A percentile compares a stretch with the other conserved stretches of the same genome.
Conservation (phyloP, 2,888 invertebrate species). For the Lasioglossum calceatum region DNA sequence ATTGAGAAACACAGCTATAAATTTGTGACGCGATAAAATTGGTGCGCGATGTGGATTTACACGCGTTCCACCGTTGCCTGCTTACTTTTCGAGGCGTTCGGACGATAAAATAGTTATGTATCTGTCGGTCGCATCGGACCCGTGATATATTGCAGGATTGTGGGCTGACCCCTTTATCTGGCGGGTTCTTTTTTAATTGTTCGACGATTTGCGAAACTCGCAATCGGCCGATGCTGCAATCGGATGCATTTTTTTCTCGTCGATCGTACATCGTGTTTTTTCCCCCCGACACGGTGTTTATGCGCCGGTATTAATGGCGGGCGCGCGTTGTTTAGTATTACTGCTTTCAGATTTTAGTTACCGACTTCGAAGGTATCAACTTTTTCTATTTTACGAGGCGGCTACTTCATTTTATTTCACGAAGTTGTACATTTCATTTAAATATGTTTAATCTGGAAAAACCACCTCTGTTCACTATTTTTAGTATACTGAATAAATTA, state of each 20-base stretch:
- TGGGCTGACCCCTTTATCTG: slow-evolving; percentile 22
- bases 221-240: slow-evolving; percentile 19
- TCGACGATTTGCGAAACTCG: slow-evolving; percentile 28
- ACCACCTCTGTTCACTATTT: background rate
- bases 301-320: background rate
- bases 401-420: background rate
- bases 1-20: background rate
- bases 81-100: slow-evolving; percentile 31
- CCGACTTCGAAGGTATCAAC: background rate
- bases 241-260: slow-evolving; percentile 7
- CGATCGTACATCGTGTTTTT: slow-evolving; percentile 4
- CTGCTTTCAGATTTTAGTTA: background rate
- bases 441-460: background rate
- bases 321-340: background rate
- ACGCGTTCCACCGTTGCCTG: slow-evolving; percentile 56
- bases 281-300: background rate
- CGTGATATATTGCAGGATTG: slow-evolving; percentile 30
- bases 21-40: slow-evolving; percentile 2
- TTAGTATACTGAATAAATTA: background rate
- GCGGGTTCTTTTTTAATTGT: slow-evolving; percentile 25
- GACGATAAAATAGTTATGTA: slow-evolving; percentile 24
- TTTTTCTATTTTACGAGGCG: background rate
- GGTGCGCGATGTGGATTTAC: slow-evolving; percentile 4
- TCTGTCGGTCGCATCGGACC: slow-evolving; percentile 17
- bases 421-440: background rate